These are phyloP conservation scores for Drosophila cardini DNA, from an alignment of 1,140 invertebrate genomes.

Conservation along the genomic window DNA sequence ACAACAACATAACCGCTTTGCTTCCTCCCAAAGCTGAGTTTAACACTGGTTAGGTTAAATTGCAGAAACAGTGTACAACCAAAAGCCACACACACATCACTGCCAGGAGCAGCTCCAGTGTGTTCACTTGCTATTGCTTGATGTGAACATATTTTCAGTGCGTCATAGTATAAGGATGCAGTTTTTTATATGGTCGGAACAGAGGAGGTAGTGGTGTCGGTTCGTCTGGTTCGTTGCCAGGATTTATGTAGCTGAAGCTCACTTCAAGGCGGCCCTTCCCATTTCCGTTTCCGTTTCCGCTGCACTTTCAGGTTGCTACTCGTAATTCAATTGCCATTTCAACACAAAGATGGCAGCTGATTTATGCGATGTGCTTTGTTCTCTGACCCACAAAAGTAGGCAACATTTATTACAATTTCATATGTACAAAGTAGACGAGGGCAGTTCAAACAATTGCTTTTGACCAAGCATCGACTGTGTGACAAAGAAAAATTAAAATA, in stretches of 20 bases:
- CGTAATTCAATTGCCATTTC: constrained; percentile 69
- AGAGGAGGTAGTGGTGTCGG: constrained; percentile 18
- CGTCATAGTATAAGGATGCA: constrained; percentile 12
- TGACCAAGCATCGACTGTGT: too few species aligned
- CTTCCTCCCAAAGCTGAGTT: too few species aligned
- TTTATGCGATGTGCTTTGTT: constrained; percentile 39
- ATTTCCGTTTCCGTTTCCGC: constrained; percentile 38
- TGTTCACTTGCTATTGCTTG: constrained; percentile 14
- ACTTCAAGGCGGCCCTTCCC: constrained; percentile 54
- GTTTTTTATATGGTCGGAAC: not conserved
- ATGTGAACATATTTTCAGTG: constrained; percentile 30
- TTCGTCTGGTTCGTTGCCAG: constrained; percentile 45
- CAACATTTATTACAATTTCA: constrained; percentile 27
- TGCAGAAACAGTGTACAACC: not conserved
- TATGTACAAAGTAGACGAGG: constrained; percentile 4
- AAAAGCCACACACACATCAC: constrained; percentile 2
- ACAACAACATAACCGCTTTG: too few species aligned
- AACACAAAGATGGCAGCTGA: constrained; percentile 54
- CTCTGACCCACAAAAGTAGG: constrained; percentile 45
- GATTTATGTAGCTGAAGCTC: constrained; percentile 63
- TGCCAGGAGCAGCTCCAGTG: not conserved
- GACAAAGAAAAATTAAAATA: too few species aligned
- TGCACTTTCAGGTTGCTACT: constrained; percentile 58
- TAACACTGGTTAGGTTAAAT: not conserved
- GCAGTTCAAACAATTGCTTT: not conserved